These are phyloP conservation scores for Trididemnum miniatum DNA, from an alignment of 23 tunicate genomes.

Conservation along the genomic window DNA sequence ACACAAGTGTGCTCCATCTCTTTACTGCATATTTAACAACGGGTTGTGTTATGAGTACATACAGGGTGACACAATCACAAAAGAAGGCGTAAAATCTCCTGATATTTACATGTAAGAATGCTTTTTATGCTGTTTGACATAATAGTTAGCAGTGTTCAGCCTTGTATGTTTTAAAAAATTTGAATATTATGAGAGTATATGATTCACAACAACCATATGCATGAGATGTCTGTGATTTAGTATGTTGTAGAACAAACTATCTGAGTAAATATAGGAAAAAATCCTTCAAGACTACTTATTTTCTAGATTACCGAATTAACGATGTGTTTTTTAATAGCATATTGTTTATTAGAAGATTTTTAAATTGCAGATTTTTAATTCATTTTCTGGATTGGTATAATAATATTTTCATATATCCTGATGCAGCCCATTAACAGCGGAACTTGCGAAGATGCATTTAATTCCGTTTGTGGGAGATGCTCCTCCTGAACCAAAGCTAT, in stretches of 20 bases:
- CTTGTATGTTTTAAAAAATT: background rate
- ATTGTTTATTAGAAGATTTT: too few species aligned
- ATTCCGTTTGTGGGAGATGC: slow-evolving; percentile 33
- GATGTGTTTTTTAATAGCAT: too few species aligned
- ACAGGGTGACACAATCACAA: slow-evolving; percentile 55
- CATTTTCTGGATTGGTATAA: too few species aligned
- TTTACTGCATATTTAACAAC: slow-evolving; percentile 81
- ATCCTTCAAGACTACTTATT: too few species aligned
- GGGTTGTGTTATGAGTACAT: slow-evolving; percentile 83
- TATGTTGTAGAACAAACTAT: too few species aligned
- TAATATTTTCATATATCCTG: too few species aligned
- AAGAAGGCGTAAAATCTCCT: slow-evolving; percentile 21
- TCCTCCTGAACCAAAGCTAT: slow-evolving; percentile 18
- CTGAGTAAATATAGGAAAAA: too few species aligned
- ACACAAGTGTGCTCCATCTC: slow-evolving; percentile 73
- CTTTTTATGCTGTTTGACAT: background rate
- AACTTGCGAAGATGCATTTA: slow-evolving; percentile 78
- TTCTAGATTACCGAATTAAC: too few species aligned
- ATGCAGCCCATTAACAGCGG: slow-evolving; percentile 36
- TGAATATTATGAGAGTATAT: background rate
- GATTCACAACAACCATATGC: too few species aligned
- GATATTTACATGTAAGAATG: background rate
- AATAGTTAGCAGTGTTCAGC: background rate
- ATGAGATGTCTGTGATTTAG: too few species aligned
- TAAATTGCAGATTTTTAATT: too few species aligned